Evolutionary conservation across 1,140 invertebrate species (phyloP).

Genomic region (Leptoteleia sp.): DNA sequence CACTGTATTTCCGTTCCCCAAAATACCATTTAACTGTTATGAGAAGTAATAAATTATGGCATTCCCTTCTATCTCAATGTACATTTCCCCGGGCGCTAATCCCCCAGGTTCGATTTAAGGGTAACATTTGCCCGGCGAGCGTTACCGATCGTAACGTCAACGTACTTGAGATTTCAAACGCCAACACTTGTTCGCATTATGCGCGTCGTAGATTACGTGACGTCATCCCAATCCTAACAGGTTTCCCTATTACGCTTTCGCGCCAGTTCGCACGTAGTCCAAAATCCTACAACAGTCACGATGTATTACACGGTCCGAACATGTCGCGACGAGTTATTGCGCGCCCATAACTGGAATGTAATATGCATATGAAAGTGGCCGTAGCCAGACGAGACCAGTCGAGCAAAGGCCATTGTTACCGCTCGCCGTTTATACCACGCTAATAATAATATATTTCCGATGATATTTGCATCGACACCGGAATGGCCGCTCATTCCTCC

Average conservation of each 20-base stretch:
- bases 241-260: slow-evolving; percentile 64
- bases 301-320: slow-evolving; percentile 69
- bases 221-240: slow-evolving; percentile 62
- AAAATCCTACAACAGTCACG: slow-evolving; percentile 67
- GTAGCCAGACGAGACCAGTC: slow-evolving; percentile 35
- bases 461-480: slow-evolving; percentile 17
- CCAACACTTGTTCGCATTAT: slow-evolving; percentile 55
- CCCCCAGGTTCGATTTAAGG: too few species aligned
- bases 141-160: slow-evolving; percentile 35
- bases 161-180: slow-evolving; percentile 41
- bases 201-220: slow-evolving; percentile 63
- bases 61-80: too few species aligned
- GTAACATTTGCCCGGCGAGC: slow-evolving; percentile 20
- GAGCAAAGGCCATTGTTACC: slow-evolving; percentile 42
- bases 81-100: too few species aligned
- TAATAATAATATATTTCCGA: slow-evolving; percentile 33
- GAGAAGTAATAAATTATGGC: too few species aligned
- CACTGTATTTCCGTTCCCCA: too few species aligned
- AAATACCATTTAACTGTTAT: too few species aligned
- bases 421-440: slow-evolving; percentile 9
- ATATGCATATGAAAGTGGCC: slow-evolving; percentile 66
- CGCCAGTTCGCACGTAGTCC: slow-evolving; percentile 59
- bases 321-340: slow-evolving; percentile 61
- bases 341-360: slow-evolving; percentile 66
- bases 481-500: slow-evolving; percentile 47